Percentiles rank a stretch among this genome's conserved stretches.
Conservation (phyloP, 2,113 vertebrate species). For the Neopipo cinnamomea region DNA sequence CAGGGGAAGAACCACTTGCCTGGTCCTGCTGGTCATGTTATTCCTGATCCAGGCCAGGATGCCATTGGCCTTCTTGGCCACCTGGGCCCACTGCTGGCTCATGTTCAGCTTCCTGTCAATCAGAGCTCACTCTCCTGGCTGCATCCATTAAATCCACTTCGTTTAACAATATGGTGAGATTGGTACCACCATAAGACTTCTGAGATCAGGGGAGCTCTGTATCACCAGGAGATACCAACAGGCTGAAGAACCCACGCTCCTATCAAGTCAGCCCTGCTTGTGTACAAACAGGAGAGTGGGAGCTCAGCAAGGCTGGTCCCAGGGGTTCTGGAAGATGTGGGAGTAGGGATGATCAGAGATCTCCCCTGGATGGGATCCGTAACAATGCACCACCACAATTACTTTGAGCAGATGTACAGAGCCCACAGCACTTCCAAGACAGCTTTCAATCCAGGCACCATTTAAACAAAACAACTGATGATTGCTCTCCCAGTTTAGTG, state of each 20-base stretch:
- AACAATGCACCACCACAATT: rapidly evolving
- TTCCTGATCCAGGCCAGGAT: no score
- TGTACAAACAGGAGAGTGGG: rapidly evolving
- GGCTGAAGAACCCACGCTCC: not conserved
- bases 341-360: not conserved
- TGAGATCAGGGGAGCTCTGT: not conserved
- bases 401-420: rapidly evolving
- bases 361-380: not conserved
- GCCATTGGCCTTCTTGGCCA: no score
- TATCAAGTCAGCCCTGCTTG: not conserved
- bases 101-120: no score
- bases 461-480: slow-evolving; percentile 33
- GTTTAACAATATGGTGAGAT: rapidly evolving
- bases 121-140: not conserved
- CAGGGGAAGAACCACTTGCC: no score
- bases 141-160: rapidly evolving
- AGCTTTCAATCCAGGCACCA: not conserved
- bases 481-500: not conserved
- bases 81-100: no score
- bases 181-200: rapidly evolving
- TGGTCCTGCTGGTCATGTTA: no score
- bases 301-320: not conserved
- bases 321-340: rapidly evolving
- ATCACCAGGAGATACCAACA: no score
- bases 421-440: not conserved